phyloP scores from a whole-genome alignment of 1,140 invertebrate species.

The Aphaenogaster rudis region DNA sequence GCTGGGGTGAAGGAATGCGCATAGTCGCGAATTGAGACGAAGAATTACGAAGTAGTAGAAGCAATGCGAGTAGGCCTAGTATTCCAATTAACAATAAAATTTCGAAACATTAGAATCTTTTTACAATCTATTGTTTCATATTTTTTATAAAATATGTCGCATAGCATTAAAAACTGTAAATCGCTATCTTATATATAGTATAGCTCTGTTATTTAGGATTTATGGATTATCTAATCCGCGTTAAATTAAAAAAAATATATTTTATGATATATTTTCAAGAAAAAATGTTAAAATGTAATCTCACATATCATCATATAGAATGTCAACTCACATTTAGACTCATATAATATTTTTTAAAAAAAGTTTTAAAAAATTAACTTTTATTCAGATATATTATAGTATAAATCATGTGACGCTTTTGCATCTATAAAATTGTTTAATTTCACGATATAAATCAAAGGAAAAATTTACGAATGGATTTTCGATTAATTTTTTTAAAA shows the following conservation, averaged over 20 bases:
- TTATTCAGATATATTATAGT: neutral
- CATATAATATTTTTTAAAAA: neutral
- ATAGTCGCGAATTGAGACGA: neutral
- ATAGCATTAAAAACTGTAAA: neutral
- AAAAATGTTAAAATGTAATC: neutral
- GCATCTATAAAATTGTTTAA: neutral
- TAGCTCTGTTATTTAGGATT: neutral
- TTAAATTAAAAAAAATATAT: neutral
- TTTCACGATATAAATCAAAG: neutral
- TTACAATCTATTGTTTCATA: neutral
- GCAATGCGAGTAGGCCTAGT: neutral
- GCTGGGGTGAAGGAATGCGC: conserved; percentile 46
- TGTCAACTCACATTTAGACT: neutral
- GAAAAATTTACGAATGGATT: neutral
- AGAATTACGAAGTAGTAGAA: conserved; percentile 22
- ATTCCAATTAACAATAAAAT: conserved; percentile 9
- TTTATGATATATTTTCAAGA: neutral
- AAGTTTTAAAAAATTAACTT: neutral
- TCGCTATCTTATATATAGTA: neutral
- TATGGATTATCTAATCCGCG: neutral
- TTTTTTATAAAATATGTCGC: neutral
- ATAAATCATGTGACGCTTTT: neutral
- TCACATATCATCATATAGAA: neutral
- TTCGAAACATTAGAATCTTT: neutral
- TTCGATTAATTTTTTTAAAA: neutral